These are phyloP conservation scores for Melieria omissa DNA, from an alignment of 2,888 invertebrate genomes.

Conservation along the genomic window DNA sequence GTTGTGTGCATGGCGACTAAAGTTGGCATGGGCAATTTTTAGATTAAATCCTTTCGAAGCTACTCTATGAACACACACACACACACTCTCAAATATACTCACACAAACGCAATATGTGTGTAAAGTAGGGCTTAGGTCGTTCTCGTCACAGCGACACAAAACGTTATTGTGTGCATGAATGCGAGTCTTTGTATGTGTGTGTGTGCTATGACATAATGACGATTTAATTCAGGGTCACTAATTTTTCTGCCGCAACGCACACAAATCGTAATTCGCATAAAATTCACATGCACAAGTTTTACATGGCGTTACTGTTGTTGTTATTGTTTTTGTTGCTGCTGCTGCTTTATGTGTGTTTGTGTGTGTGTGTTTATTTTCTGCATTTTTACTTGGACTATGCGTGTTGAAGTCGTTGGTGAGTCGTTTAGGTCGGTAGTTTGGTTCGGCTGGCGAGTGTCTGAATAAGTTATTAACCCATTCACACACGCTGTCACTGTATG, in stretches of 20 bases:
- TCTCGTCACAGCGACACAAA: not conserved
- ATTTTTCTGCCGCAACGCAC: constrained; percentile 58
- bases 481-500: not conserved
- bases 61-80: constrained; percentile 5
- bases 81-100: not conserved
- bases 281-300: not conserved
- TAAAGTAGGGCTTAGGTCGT: not conserved
- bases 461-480: constrained; percentile 32
- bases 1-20: too few species aligned
- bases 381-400: not conserved
- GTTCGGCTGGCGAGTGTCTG: not conserved
- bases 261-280: constrained; percentile 19
- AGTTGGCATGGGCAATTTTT: constrained; percentile 53
- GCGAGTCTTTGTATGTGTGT: constrained; percentile 44
- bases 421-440: too few species aligned
- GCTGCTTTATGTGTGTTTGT: constrained; percentile 11
- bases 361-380: not conserved
- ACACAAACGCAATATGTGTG: constrained; percentile 12
- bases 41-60: constrained; percentile 57
- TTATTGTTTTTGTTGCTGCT: too few species aligned
- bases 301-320: not conserved
- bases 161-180: not conserved
- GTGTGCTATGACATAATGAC: constrained; percentile 48
- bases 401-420: too few species aligned
- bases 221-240: constrained; percentile 62